Evolutionary conservation across 2,113 vertebrate genomes (phyloP), one percentile per base, ranked within the genome.

Genomic region (Struthio camelus): DNA sequence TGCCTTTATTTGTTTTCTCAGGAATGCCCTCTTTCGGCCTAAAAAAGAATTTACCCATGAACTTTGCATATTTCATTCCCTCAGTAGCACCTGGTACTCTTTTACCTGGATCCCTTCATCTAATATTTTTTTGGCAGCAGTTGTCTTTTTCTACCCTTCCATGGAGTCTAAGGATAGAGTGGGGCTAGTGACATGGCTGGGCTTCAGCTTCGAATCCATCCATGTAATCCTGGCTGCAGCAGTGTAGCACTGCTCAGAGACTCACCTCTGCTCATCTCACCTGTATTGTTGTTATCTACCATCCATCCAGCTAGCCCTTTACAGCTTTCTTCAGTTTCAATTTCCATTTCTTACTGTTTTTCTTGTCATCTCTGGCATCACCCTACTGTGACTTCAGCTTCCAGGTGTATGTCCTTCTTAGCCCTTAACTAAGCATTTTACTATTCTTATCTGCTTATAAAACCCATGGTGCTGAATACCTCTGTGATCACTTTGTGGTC

Each of bases 1-100:
- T 86, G 20, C 14, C 50, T 71, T 72, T 76, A n/a, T 82, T 90
- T 85, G 8, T 61, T 90, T 96, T 87, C 51, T 94, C 50, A 44
- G 17, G 48, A 89, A 7, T 25, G 24, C 38, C 32, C 22, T 72
- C 42, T 38, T 65, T 40, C 10, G 56, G 56, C 16, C 56, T 56
- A 28, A 6, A 11, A 40, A 59, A 14, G 15, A 28, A 4, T 89
- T 69, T 95, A 54, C 81, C 58, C 34, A 36, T 8, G 5, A 91
- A 44, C 34, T 81, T 78, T 28, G 24, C 1, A 0, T 51, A 46
- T 78, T 90, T 89, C 17, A 13, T 64, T 78, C 27, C 64, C 38
- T 90, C 36, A 40, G 30, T 54, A 73, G 36, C 15, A 70, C 11
- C 59, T 0, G 2, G 59, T 17, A 40, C 81, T 64, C 24, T 44